phyloP scores from a whole-genome alignment of 2,888 invertebrate species.

The Ichneumon xanthorius region DNA sequence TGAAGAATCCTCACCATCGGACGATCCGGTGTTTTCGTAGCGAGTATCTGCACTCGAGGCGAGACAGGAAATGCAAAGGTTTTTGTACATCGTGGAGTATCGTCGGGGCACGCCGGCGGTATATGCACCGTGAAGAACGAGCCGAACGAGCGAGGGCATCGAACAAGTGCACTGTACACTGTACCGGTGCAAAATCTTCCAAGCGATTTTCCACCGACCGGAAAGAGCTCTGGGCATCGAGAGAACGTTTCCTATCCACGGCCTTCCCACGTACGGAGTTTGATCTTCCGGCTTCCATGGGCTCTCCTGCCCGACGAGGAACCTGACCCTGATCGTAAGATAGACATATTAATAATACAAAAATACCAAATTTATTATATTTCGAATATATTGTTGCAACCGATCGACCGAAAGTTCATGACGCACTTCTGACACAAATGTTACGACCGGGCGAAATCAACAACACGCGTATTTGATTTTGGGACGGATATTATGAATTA shows the following conservation, averaged over 20 bases:
- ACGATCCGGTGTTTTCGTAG: neutral
- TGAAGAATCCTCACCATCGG: neutral
- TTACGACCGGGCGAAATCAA: too few species aligned
- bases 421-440: too few species aligned
- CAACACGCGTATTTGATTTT: too few species aligned
- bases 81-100: constrained; percentile 6
- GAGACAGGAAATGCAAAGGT: constrained; percentile 4
- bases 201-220: constrained; percentile 5
- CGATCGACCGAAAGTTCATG: too few species aligned
- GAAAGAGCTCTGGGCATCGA: constrained; percentile 48
- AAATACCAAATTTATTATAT: too few species aligned
- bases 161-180: neutral
- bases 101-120: neutral
- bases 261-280: constrained; percentile 64
- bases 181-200: constrained; percentile 19
- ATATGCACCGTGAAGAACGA: constrained; percentile 37
- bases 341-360: too few species aligned
- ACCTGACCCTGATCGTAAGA: constrained; percentile 33
- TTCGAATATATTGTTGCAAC: too few species aligned
- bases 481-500: too few species aligned
- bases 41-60: neutral
- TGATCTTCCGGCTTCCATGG: constrained; percentile 42
- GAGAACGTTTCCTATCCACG: constrained; percentile 45
- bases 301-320: constrained; percentile 54
- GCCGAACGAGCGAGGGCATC: constrained; percentile 14